phyloP scores from a whole-genome alignment of 2,888 invertebrate genomes.

The Torymus texanus region DNA sequence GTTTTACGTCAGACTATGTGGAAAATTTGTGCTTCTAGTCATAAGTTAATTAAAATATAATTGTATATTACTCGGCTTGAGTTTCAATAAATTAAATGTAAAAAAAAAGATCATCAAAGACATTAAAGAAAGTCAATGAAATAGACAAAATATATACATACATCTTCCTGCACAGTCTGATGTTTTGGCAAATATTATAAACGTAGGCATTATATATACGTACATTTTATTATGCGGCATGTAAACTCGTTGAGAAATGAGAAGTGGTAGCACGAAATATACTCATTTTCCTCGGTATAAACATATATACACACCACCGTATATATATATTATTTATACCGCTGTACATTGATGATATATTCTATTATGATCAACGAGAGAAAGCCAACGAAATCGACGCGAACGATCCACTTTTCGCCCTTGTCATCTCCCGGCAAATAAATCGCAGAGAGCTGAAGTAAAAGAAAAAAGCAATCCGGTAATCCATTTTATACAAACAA shows the following conservation, averaged over 20 bases:
- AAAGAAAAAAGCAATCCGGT: conserved; percentile 4
- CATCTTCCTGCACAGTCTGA: conserved; percentile 28
- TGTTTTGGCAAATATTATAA: conserved; percentile 22
- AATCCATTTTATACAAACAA: background rate
- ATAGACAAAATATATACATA: background rate
- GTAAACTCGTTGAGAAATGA: conserved; percentile 62
- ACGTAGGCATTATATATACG: conserved; percentile 52
- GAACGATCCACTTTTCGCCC: conserved; percentile 62
- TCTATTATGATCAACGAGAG: conserved; percentile 25
- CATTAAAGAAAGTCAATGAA: background rate
- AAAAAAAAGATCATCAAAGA: background rate
- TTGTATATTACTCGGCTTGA: background rate
- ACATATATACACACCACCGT: too few species aligned
- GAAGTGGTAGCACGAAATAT: conserved; percentile 64
- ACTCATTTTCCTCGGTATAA: conserved; percentile 48
- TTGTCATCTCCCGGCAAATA: background rate
- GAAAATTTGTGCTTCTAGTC: background rate
- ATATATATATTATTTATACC: conserved; percentile 10
- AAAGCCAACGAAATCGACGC: conserved; percentile 21
- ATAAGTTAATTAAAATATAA: background rate
- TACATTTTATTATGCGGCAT: conserved; percentile 61
- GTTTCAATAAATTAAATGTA: background rate
- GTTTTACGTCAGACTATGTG: conserved; percentile 30
- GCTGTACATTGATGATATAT: conserved; percentile 39
- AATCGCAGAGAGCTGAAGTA: conserved; percentile 29